phyloP scores from a whole-genome alignment of 2,113 vertebrate genomes.

The Mustelus asterias region DNA sequence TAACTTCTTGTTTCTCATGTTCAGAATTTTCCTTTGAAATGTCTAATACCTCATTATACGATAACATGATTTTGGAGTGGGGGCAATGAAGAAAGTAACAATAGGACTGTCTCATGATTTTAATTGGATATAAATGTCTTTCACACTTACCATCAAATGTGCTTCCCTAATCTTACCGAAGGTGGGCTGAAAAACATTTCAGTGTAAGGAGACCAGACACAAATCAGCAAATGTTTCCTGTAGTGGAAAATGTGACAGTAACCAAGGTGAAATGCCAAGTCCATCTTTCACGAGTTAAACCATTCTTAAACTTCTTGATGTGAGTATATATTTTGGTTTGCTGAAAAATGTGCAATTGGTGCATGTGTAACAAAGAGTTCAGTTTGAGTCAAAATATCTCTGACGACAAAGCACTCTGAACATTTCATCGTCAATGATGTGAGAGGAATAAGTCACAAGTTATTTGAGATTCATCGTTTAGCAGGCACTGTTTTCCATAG shows the following conservation, averaged over 20 bases:
- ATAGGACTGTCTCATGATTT: not conserved
- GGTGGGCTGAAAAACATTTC: not conserved
- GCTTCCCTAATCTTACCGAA: not conserved
- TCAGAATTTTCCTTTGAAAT: no score
- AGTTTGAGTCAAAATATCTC: not conserved
- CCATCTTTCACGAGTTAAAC: not conserved
- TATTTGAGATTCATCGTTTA: not conserved
- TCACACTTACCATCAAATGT: not conserved
- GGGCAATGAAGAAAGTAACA: not conserved
- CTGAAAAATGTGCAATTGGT: not conserved
- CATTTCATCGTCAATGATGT: not conserved
- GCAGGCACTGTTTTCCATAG: not conserved
- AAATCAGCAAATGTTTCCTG: not conserved
- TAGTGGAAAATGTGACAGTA: not conserved
- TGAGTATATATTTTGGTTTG: not conserved
- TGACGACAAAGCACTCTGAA: not conserved
- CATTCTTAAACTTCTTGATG: not conserved
- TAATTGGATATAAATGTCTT: not conserved
- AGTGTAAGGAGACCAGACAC: not conserved
- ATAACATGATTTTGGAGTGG: not conserved
- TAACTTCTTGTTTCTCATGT: no score
- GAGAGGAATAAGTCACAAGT: not conserved
- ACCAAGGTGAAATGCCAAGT: not conserved
- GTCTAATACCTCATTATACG: not conserved
- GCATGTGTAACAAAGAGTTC: not conserved